Conservation (phyloP, 1,140 invertebrate genomes). For the Mizuhopecten yessoensis region DNA sequence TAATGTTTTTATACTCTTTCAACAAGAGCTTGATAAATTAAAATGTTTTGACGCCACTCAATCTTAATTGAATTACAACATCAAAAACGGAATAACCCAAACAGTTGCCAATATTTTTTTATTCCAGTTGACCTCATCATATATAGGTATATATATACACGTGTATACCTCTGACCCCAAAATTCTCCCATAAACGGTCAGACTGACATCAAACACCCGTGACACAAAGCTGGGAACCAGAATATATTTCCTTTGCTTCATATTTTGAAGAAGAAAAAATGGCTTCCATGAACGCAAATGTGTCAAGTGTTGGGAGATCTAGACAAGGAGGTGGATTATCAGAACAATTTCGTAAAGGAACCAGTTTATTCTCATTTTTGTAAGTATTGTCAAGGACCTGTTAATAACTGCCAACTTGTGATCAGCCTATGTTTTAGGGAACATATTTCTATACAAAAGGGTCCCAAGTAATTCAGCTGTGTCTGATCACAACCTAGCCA, state of each 20-base stretch:
- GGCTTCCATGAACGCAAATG: neutral
- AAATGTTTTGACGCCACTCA: neutral
- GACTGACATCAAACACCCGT: neutral
- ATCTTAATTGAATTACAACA: neutral
- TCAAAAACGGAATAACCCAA: neutral
- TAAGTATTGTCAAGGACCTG: neutral
- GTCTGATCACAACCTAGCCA: too few species aligned
- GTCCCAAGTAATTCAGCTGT: too few species aligned
- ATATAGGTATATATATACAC: neutral
- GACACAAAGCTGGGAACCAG: neutral
- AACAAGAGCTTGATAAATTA: neutral
- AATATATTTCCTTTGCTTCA: too few species aligned
- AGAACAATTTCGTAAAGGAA: neutral
- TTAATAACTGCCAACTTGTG: too few species aligned
- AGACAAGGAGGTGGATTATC: neutral
- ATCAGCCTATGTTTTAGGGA: too few species aligned
- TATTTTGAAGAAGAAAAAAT: neutral
- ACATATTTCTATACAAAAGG: too few species aligned
- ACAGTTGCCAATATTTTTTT: constrained; percentile 17
- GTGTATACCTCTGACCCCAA: neutral
- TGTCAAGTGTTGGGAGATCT: neutral
- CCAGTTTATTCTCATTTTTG: neutral
- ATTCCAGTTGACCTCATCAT: neutral
- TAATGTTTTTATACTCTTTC: neutral
- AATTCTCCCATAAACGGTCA: neutral